Conservation (phyloP, 2,113 vertebrate species). For the Pseudolaguvia tuberculata region DNA sequence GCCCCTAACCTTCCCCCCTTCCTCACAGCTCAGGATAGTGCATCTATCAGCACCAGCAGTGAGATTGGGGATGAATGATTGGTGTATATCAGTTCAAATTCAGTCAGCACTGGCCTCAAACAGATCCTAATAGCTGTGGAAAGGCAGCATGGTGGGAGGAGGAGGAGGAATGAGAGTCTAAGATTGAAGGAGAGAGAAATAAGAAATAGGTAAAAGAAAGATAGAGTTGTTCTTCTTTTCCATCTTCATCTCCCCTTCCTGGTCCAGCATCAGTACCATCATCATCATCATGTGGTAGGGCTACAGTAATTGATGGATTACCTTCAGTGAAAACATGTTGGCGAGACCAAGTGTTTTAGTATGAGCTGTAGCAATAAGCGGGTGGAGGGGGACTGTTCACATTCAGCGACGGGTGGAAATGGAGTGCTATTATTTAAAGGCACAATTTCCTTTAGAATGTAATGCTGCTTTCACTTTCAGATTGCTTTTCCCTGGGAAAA, state of each 20-base stretch:
- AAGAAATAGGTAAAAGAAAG: slow-evolving; percentile 40
- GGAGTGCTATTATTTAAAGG: slow-evolving; percentile 75
- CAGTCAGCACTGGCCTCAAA: slow-evolving; percentile 49
- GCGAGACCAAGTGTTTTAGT: slow-evolving; percentile 62
- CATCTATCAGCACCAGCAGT: slow-evolving; percentile 45
- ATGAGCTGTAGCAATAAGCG: slow-evolving; percentile 51
- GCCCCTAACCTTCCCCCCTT: slow-evolving; percentile 27
- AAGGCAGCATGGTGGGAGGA: slow-evolving; percentile 34
- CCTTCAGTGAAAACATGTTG: slow-evolving; percentile 72
- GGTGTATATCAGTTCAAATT: slow-evolving; percentile 53
- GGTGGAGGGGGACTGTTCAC: slow-evolving; percentile 56
- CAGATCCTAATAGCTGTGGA: slow-evolving; percentile 49
- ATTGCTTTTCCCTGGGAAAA: slow-evolving; percentile 71
- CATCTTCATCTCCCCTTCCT: slow-evolving; percentile 51
- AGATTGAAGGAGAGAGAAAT: slow-evolving; percentile 32
- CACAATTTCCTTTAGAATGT: slow-evolving; percentile 73
- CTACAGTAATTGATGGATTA: slow-evolving; percentile 78
- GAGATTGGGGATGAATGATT: slow-evolving; percentile 46
- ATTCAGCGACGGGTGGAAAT: slow-evolving; percentile 60
- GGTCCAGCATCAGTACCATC: slow-evolving; percentile 66
- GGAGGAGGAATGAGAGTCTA: slow-evolving; percentile 14
- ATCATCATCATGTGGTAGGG: slow-evolving; percentile 74
- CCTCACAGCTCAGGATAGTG: slow-evolving; percentile 43
- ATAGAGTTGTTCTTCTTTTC: slow-evolving; percentile 45
- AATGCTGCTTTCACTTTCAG: slow-evolving; percentile 67